phyloP scores from a whole-genome alignment of 2,888 invertebrate species.

The Idaea biselata region DNA sequence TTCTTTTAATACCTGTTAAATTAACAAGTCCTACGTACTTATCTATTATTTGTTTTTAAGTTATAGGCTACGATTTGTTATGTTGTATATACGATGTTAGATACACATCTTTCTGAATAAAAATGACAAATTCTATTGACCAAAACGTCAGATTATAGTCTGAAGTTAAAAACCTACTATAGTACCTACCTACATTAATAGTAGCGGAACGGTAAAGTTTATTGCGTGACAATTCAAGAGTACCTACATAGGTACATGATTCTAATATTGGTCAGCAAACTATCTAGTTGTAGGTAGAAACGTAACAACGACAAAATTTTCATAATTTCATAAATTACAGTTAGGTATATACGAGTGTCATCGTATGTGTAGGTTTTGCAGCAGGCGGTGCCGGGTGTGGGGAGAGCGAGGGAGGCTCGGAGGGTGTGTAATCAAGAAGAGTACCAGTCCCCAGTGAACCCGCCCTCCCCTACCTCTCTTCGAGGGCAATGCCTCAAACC shows the following conservation, averaged over 20 bases:
- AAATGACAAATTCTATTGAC: no score
- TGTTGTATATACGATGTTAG: no score
- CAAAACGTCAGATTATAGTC: no score
- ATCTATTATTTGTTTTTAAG: no score
- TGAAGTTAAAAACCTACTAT: no score
- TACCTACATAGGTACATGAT: no score
- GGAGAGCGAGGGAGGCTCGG: constrained; percentile 41
- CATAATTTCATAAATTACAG: constrained; percentile 42
- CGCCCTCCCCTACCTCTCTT: constrained; percentile 39
- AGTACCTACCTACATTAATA: no score
- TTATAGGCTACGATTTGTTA: no score
- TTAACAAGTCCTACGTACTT: no score
- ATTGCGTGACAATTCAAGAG: background rate
- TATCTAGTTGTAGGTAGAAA: background rate
- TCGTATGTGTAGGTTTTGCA: constrained; percentile 64
- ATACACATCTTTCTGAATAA: no score
- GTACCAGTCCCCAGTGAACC: constrained; percentile 75
- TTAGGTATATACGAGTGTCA: constrained; percentile 47
- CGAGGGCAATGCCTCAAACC: constrained; percentile 76
- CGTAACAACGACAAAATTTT: constrained; percentile 26
- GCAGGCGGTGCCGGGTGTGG: constrained; percentile 47
- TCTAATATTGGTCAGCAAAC: background rate
- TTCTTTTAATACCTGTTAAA: no score
- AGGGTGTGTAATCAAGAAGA: constrained; percentile 79
- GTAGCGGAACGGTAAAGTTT: no score